Conservation (phyloP, 2,888 invertebrate species). For the Sinotaia quadrata region DNA sequence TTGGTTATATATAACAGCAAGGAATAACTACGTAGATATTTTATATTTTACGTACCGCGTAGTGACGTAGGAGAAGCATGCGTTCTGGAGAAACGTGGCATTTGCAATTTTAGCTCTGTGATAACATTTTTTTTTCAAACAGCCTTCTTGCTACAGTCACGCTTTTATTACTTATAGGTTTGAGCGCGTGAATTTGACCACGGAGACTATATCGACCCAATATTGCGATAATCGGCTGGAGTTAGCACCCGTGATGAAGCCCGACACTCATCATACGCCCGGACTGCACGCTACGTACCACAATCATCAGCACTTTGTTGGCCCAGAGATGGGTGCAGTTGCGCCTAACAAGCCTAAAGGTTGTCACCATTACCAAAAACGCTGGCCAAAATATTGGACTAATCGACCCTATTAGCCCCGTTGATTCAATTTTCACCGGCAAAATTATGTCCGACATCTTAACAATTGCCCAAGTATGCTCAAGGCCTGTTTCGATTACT, state of each 20-base stretch:
- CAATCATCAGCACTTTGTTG: conserved; percentile 8
- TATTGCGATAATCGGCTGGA: not conserved
- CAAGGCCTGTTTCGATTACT: conserved; percentile 36
- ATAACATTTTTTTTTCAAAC: no score
- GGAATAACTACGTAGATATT: no score
- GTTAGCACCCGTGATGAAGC: not conserved
- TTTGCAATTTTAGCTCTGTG: no score
- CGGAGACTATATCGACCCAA: not conserved
- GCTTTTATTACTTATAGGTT: not conserved
- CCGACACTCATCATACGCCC: conserved; percentile 18
- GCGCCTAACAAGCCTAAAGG: conserved; percentile 28
- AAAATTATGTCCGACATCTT: conserved; percentile 32
- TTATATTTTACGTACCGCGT: no score
- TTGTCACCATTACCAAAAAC: conserved; percentile 27
- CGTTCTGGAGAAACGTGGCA: no score
- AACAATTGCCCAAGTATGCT: conserved; percentile 41
- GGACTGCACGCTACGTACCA: not conserved
- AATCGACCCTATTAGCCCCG: conserved; percentile 32
- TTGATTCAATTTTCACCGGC: conserved; percentile 33
- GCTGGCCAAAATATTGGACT: conserved; percentile 40
- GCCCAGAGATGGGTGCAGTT: conserved; percentile 11
- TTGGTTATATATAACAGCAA: no score
- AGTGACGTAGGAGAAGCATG: no score
- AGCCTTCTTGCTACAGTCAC: no score
- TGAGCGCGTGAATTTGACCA: not conserved